These are phyloP conservation scores for Leptodirus hochenwartii DNA, from an alignment of 2,888 invertebrate genomes.

Conservation along the genomic window DNA sequence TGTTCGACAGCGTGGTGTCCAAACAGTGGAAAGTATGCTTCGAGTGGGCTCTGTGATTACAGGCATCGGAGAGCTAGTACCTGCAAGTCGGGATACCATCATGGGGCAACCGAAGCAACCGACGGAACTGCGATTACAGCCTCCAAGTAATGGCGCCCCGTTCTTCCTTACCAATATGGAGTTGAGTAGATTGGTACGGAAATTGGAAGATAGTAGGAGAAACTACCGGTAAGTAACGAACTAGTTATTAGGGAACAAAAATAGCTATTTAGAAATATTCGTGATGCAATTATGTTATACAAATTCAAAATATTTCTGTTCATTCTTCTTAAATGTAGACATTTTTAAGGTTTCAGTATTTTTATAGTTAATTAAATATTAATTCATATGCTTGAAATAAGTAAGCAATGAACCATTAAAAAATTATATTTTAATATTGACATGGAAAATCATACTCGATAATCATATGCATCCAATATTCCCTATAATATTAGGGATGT, in stretches of 20 bases:
- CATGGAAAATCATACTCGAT: too few relatives aligned
- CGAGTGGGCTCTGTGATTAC: conserved; percentile 66
- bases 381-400: too few relatives aligned
- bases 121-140: conserved; percentile 35
- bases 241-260: not conserved
- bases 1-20: conserved; percentile 63
- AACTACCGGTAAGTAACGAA: conserved; percentile 39
- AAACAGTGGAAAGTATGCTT: conserved; percentile 75
- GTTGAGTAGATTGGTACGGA: conserved; percentile 52
- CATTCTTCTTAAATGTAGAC: too few relatives aligned
- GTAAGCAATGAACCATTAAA: too few relatives aligned
- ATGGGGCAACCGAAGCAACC: too few relatives aligned
- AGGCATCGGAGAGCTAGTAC: conserved; percentile 58
- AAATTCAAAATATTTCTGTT: too few relatives aligned
- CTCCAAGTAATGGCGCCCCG: conserved; percentile 49
- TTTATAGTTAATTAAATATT: too few relatives aligned
- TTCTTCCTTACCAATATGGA: conserved; percentile 67
- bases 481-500: too few relatives aligned
- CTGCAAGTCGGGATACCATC: conserved; percentile 36
- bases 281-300: too few relatives aligned
- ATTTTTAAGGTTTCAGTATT: too few relatives aligned
- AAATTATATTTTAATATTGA: too few relatives aligned
- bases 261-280: not conserved
- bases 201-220: conserved; percentile 49
- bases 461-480: too few relatives aligned